Evolutionary conservation across 2,113 vertebrate genomes (phyloP).

Genomic region (Rhynchomys soricoides): DNA sequence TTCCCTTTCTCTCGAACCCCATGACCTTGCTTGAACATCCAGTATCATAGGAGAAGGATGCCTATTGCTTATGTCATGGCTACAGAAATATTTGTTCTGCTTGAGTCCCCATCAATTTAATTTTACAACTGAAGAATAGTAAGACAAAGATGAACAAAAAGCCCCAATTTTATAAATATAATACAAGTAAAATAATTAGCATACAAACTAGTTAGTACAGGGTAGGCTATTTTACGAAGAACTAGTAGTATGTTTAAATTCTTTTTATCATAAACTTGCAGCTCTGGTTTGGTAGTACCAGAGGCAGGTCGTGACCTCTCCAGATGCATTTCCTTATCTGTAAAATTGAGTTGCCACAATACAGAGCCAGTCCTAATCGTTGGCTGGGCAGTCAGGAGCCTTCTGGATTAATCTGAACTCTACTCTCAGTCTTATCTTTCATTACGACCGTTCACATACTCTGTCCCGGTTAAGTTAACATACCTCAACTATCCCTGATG

Average conservation of each 20-base stretch:
- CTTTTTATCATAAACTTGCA: slow-evolving; percentile 30
- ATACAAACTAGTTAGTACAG: background rate
- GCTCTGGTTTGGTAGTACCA: slow-evolving; percentile 16
- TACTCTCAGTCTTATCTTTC: slow-evolving; percentile 64
- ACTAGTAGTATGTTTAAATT: background rate
- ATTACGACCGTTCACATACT: background rate
- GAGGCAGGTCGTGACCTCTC: slow-evolving; percentile 61
- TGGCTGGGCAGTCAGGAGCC: slow-evolving; percentile 20
- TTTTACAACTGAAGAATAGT: slow-evolving; percentile 55
- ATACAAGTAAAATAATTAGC: background rate
- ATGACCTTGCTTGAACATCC: slow-evolving; percentile 53
- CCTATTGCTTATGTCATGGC: slow-evolving; percentile 36
- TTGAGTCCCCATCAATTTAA: slow-evolving; percentile 3
- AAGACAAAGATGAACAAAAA: background rate
- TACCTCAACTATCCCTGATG: background rate
- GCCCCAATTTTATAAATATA: slow-evolving; percentile 34
- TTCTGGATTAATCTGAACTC: slow-evolving; percentile 57
- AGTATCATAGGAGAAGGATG: slow-evolving; percentile 57
- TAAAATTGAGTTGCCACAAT: slow-evolving; percentile 65
- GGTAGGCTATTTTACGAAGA: slow-evolving; percentile 17
- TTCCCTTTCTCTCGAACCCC: slow-evolving; percentile 61
- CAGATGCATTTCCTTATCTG: slow-evolving; percentile 70
- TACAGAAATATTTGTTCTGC: slow-evolving; percentile 40
- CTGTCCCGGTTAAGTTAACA: slow-evolving; percentile 53
- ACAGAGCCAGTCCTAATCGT: slow-evolving; percentile 49